These are phyloP conservation scores for Leptinotarsa texana DNA, from an alignment of 1,140 invertebrate species.

Conservation along the genomic window DNA sequence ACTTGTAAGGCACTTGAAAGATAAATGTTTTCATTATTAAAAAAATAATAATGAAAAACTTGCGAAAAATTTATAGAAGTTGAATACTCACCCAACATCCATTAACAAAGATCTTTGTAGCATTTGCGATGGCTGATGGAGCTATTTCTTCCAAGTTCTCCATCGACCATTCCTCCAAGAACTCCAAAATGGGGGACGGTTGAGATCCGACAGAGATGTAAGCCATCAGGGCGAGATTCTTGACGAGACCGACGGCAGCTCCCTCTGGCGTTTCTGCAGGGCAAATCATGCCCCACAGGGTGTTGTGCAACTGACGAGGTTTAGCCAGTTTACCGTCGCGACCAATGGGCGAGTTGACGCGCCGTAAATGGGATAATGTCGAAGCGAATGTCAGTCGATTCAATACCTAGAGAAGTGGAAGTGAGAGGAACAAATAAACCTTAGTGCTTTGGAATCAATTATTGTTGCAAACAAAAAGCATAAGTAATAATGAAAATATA, in stretches of 20 bases:
- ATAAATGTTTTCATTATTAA: neutral
- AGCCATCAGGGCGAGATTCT: conserved; percentile 98
- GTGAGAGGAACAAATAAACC: too few relatives aligned
- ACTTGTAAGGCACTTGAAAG: neutral
- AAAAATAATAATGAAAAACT: too few relatives aligned
- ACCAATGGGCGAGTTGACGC: conserved; percentile 98
- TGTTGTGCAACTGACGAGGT: conserved; percentile 97
- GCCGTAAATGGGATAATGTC: conserved; percentile 93
- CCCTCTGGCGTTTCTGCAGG: conserved; percentile 98
- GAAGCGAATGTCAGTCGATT: conserved; percentile 97
- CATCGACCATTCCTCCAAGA: conserved; percentile 99
- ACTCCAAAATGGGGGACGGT: conserved; percentile 97
- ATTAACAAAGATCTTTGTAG: conserved; percentile 99
- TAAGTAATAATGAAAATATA: neutral
- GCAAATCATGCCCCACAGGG: conserved; percentile 98
- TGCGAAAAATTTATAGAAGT: neutral
- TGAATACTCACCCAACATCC: conserved; percentile 85
- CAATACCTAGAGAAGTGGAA: conserved; percentile 62
- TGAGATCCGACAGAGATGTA: conserved; percentile 99
- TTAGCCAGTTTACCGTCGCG: conserved; percentile 97
- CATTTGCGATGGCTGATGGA: conserved; percentile 92
- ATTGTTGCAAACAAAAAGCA: neutral
- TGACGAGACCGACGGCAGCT: conserved; percentile 74
- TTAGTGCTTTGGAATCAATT: neutral
- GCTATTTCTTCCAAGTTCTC: conserved; percentile 99